phyloP scores from a whole-genome alignment of 2,113 vertebrate genomes.

The Psittacula cyanocephala region DNA sequence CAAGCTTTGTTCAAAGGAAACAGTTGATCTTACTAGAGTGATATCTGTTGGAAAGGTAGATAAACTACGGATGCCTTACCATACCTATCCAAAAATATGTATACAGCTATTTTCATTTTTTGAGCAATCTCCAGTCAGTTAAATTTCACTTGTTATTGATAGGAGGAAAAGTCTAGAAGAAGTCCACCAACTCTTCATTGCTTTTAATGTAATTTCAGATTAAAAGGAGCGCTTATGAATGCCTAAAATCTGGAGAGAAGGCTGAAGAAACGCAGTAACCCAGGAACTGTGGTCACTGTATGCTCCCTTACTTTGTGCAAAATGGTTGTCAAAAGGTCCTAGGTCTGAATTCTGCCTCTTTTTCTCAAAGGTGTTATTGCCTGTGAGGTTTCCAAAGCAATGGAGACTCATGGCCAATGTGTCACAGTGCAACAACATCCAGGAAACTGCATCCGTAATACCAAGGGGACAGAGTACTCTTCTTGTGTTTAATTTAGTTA shows the following conservation, averaged over 20 bases:
- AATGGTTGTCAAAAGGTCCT: background rate
- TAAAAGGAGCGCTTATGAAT: background rate
- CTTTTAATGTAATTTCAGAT: background rate
- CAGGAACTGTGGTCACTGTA: accelerated
- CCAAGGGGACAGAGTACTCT: background rate
- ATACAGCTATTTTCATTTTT: background rate
- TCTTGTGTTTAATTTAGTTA: background rate
- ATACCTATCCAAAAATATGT: background rate
- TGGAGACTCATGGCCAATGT: background rate
- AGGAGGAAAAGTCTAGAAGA: background rate
- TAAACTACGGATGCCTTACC: background rate
- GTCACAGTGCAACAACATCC: background rate
- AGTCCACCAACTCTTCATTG: background rate
- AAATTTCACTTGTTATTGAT: background rate
- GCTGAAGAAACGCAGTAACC: background rate
- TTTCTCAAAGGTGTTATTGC: background rate
- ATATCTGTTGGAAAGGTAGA: background rate
- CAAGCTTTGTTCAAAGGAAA: background rate
- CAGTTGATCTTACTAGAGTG: background rate
- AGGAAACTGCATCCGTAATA: background rate
- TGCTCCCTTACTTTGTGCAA: background rate
- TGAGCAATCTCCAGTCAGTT: background rate
- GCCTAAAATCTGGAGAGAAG: background rate
- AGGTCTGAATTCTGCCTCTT: background rate
- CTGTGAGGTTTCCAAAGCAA: background rate